These are phyloP conservation scores for Heliothis virescens DNA, from an alignment of 1,140 invertebrate species.

Conservation along the genomic window DNA sequence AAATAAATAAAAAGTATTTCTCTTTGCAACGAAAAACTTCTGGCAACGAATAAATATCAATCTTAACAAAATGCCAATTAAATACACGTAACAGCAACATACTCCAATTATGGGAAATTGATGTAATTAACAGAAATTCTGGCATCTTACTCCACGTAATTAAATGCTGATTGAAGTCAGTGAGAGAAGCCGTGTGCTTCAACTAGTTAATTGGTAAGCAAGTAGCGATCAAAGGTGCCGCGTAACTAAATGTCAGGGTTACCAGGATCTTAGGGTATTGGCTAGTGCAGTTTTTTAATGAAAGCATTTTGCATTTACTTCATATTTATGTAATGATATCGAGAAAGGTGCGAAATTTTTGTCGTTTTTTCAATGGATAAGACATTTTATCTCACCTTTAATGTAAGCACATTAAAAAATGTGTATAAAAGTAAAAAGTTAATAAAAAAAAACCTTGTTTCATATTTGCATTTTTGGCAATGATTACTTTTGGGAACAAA, in stretches of 20 bases:
- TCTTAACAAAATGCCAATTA: conserved; percentile 30
- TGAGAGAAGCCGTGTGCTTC: conserved; percentile 27
- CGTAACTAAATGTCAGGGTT: conserved; percentile 42
- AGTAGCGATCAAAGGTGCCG: conserved; percentile 52
- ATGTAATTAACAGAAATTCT: conserved; percentile 29
- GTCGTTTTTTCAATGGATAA: too few species aligned
- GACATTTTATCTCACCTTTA: too few species aligned
- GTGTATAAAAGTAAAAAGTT: too few species aligned
- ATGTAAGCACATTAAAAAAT: too few species aligned
- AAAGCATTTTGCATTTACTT: neutral
- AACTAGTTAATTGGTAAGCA: conserved; percentile 46
- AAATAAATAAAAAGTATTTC: too few species aligned
- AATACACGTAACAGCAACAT: conserved; percentile 36
- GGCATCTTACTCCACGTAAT: conserved; percentile 34
- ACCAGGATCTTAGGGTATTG: conserved; percentile 24
- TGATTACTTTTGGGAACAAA: too few species aligned
- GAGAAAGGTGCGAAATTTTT: neutral
- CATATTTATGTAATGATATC: neutral
- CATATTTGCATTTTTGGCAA: too few species aligned
- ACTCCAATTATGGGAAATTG: conserved; percentile 40
- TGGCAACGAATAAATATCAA: conserved; percentile 4
- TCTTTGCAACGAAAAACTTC: neutral
- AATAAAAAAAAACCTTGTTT: too few species aligned
- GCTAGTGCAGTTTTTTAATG: neutral
- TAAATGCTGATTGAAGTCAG: conserved; percentile 47